Conservation (phyloP, 2,113 vertebrate species). For the Albula glossodonta region DNA sequence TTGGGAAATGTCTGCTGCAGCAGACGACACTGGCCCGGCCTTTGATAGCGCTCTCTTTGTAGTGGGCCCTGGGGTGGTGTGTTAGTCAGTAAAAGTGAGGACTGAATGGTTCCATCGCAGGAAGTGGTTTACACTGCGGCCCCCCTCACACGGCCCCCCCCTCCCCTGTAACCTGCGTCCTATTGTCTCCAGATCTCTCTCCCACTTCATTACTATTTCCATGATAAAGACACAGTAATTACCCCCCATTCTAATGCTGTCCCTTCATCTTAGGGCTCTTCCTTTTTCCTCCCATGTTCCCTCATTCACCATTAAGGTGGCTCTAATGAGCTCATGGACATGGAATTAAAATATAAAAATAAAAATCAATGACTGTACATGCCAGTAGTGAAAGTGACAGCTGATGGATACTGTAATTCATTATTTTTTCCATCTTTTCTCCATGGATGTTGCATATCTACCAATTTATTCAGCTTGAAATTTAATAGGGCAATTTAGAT, state of each 20-base stretch:
- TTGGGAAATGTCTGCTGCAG: slow-evolving; percentile 59
- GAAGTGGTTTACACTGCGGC: slow-evolving; percentile 74
- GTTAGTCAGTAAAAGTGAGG: slow-evolving; percentile 80
- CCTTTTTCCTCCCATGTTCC: slow-evolving; percentile 29
- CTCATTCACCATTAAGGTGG: slow-evolving; percentile 8
- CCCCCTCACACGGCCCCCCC: not conserved
- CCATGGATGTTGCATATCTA: too few species aligned
- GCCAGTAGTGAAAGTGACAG: not conserved
- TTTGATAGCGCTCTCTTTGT: slow-evolving; percentile 77
- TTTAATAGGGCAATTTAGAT: not conserved
- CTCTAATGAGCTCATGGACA: not conserved
- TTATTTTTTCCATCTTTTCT: not conserved
- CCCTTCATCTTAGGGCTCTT: slow-evolving; percentile 71
- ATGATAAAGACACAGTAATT: slow-evolving; percentile 79
- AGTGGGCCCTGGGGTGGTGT: slow-evolving; percentile 73
- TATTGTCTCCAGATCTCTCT: slow-evolving; percentile 41
- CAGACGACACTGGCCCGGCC: slow-evolving; percentile 57
- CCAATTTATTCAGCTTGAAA: not conserved
- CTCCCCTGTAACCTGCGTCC: not conserved
- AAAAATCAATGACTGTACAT: not conserved
- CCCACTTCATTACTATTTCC: slow-evolving; percentile 79
- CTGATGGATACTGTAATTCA: not conserved
- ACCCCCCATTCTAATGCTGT: slow-evolving; percentile 72
- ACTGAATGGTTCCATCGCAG: slow-evolving; percentile 76
- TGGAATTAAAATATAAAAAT: not conserved